Evolutionary conservation across 2,888 invertebrate genomes (phyloP), one percentile per base, ranked within the genome.

Genomic region (Diloba caeruleocephala): DNA sequence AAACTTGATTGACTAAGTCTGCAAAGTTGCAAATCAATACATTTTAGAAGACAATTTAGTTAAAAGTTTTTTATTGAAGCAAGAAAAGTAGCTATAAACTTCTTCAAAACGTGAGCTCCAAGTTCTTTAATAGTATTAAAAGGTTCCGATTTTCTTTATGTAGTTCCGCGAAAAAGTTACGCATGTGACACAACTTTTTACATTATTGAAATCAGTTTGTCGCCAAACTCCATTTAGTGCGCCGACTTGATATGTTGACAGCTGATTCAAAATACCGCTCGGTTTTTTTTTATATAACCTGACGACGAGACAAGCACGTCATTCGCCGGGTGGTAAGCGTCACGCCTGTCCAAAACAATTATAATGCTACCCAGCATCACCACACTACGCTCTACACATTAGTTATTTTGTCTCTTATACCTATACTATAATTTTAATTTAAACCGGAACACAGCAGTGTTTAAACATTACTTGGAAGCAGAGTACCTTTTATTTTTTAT

Each of bases 1-100:
- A 37, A 31, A 57, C 39, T 57, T 37, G n/a, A n/a, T n/a, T 13
- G 12, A n/a, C n/a, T 12, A 39, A 29, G 41, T 58, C 49, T 65
- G 13, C 9, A 13, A 65, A 42, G 41, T 59, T 65, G 42, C 42
- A 65, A 48, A 64, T 28, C 46, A 36, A 56, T 56, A 56, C 1
- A 14, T 57, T 46, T 28, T n/a, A 45, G 45, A 59, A 65, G 28
- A n/a, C 13, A 17, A 29, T 41, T 37, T 13, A 17, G 12, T 17
- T 4, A n/a, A 4, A 4, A 21, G 8, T 26, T 39, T 39, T 21
- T 17, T 26, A 36, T 6, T 10, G 19, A 17, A 14, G n/a, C 7
- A 29, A 13, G 19, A 50, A 14, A 46, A 37, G 14, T 6, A 28
- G 7, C 7, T 5, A 26, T 32, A 21, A 15, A 8, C 13, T 34